Conservation (phyloP, 1,140 invertebrate genomes). For the Calliopsis andreniformis region DNA sequence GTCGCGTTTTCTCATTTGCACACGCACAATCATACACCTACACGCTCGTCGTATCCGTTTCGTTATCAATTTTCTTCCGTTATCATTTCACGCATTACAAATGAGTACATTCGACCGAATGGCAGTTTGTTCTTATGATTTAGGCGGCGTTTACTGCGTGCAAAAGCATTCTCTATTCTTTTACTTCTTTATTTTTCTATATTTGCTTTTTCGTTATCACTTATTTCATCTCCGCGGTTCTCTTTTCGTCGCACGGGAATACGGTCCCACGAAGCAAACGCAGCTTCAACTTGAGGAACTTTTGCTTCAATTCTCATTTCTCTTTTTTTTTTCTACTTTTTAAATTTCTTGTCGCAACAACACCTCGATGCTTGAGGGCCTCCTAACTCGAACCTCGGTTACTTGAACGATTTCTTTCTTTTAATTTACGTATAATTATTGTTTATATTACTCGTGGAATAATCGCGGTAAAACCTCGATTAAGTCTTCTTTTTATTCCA, state of each 20-base stretch:
- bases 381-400: background rate
- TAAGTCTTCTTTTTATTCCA: background rate
- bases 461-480: conserved; percentile 7
- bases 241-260: background rate
- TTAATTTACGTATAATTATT: no score
- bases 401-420: no score
- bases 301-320: conserved; percentile 23
- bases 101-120: conserved; percentile 57
- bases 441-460: background rate
- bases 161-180: conserved; percentile 12
- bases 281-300: conserved; percentile 60
- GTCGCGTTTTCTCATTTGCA: background rate
- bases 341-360: no score
- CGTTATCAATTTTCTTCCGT: no score
- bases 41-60: no score
- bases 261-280: conserved; percentile 52
- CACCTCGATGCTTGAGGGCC: background rate
- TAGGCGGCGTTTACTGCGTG: conserved; percentile 50
- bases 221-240: background rate
- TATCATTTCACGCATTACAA: conserved; percentile 39
- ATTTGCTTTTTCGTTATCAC: background rate
- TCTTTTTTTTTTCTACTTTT: background rate
- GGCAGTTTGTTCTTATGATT: conserved; percentile 67
- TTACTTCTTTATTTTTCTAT: background rate
- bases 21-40: background rate